Evolutionary conservation across 2,113 vertebrate species (phyloP), one percentile per base, ranked within the genome.

Genomic region (Macquaria australasica): DNA sequence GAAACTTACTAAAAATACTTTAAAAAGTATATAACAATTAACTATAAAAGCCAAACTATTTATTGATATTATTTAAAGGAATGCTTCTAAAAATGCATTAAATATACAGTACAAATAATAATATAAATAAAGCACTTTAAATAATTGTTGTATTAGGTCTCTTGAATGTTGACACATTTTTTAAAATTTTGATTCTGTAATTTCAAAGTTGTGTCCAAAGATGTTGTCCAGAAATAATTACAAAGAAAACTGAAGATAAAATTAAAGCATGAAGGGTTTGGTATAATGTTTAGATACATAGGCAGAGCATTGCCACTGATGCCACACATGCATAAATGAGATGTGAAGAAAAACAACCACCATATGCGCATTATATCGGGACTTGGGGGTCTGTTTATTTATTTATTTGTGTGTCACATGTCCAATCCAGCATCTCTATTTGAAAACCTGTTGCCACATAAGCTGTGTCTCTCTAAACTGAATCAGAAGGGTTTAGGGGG

Each of bases 401-500:
- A 37, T 53, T 71, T 31, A 37, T 39, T 58, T 23, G 0, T 34
- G 0, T 20, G 64, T 59, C 18, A 20, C 5, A 34, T 59, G 16
- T 51, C 7, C 45, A 48, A 1, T 20, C 5, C 8, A 10, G 16
- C 8, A 4, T 72, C 45, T 71, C 15, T 3, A n/a, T n/a, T 70
- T 41, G n/a, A 73, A 62, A 15, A 50, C 8, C 64, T 9, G 83
- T 37, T 88, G 50, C 39, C 72, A 77, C 73, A 67, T 81, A 79
- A 88, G 74, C 71, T 67, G 55, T 83, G 60, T 82, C 77, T 81
- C 39, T 82, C 77, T 76, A 88, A 90, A 90, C 37, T 89, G 76
- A 92, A 92, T 91, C 85, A 88, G 80, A 89, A 81, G 81, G 90
- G 67, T 87, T 95, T 90, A 93, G 81, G 66, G 56, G 63, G 59